These are phyloP conservation scores for Thaumatotibia leucotreta DNA, from an alignment of 1,140 invertebrate genomes.

Conservation along the genomic window DNA sequence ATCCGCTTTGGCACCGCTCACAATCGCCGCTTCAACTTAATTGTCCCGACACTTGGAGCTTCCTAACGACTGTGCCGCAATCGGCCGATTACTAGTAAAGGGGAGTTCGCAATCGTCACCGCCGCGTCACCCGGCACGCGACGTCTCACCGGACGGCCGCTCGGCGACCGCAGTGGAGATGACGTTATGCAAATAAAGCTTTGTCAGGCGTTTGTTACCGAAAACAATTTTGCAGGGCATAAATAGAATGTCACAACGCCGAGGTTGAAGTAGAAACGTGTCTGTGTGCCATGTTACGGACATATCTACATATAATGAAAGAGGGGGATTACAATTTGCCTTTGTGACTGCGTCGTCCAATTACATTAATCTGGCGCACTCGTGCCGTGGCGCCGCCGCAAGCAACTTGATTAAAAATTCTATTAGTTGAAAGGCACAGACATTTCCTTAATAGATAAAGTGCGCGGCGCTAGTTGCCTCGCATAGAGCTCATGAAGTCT, in stretches of 20 bases:
- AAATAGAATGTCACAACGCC: constrained; percentile 25
- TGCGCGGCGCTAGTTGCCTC: constrained; percentile 35
- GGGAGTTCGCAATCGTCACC: constrained; percentile 44
- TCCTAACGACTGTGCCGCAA: constrained; percentile 72
- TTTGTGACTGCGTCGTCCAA: constrained; percentile 72
- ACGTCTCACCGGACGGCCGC: constrained; percentile 40
- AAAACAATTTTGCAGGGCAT: constrained; percentile 35
- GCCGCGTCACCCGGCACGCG: constrained; percentile 43
- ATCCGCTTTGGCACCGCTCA: constrained; percentile 73
- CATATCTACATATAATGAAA: constrained; percentile 61
- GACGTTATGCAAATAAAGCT: constrained; percentile 42
- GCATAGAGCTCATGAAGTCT: neutral
- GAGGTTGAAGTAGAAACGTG: constrained; percentile 44
- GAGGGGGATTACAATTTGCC: constrained; percentile 73
- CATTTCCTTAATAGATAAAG: constrained; percentile 67
- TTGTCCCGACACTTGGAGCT: constrained; percentile 70
- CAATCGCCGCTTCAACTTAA: constrained; percentile 74
- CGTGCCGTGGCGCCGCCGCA: constrained; percentile 55
- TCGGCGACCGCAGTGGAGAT: constrained; percentile 42
- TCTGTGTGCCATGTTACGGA: constrained; percentile 53
- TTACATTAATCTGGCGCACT: constrained; percentile 72
- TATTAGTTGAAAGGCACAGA: constrained; percentile 71
- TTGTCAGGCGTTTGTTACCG: constrained; percentile 42
- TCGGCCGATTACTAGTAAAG: constrained; percentile 68
- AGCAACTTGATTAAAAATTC: constrained; percentile 74